Evolutionary conservation across 2,797 vertebrate species (phyloP), one percentile per base, ranked within the genome.

Genomic region (Poeciliopsis turneri): DNA sequence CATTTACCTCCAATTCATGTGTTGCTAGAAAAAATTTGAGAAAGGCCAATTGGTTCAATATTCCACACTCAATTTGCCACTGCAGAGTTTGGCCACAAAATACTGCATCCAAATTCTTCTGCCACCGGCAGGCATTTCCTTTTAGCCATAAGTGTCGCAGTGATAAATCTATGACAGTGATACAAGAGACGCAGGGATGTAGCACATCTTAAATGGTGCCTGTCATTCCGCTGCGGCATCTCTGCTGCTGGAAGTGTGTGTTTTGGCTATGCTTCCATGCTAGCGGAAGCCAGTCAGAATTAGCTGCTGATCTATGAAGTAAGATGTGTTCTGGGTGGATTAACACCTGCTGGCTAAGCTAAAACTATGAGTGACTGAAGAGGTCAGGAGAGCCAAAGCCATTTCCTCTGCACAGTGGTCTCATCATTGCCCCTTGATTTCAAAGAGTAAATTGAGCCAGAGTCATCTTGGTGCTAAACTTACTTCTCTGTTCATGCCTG

Each of bases 301-400:
- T 91, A 89, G 82, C 77, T 64, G 77, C 72, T 89, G 88, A 92
- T 88, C 85, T 89, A 87, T 69, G 88, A 88, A 87, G 88, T 87
- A 84, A 92, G 88, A 90, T 77, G 90, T 80, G 88, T 94, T 89
- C 93, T 92, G 93, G 86, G 85, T 80, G 88, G 93, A 94, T 94
- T 93, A 93, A 74, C 93, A 76, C 92, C 80, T 4, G 28, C 57
- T 68, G 80, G 80, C 81, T 72, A 72, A 69, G 82, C 92, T 89
- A 89, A 87, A 64, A 25, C 82, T 72, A 41, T 3, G n/a, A 82
- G 76, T 71, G 78, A 79, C 72, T 77, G 84, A 82, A 78, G 82
- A 85, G 88, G 89, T 88, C 89, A 90, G 89, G 87, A 92, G 86
- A 84, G 77, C 18, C 47, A 79, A 88, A 83, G 86, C 85, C 78